These are phyloP conservation scores for Epizoanthus rinbou DNA, from an alignment of 92 coral and sea anemone species.

Conservation along the genomic window DNA sequence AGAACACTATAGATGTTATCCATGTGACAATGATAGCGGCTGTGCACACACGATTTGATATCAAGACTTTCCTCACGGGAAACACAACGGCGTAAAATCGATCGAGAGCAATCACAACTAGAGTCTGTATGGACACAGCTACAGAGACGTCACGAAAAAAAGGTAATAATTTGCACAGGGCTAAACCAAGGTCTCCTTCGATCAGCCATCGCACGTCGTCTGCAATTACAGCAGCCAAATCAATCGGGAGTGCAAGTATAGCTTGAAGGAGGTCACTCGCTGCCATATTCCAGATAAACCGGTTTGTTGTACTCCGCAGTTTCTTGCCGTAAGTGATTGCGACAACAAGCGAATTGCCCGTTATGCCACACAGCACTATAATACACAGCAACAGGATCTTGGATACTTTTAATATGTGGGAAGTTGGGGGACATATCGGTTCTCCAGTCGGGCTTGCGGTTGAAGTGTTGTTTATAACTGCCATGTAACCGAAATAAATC, in stretches of 20 bases:
- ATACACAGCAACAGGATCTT: constrained; percentile 17
- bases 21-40: constrained; percentile 17
- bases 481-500: too few relatives aligned
- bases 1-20: constrained; percentile 16
- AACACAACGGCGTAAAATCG: constrained; percentile 32
- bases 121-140: constrained; percentile 36
- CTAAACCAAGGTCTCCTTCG: constrained; percentile 36
- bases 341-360: constrained; percentile 22
- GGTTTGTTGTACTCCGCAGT: constrained; percentile 37
- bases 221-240: constrained; percentile 15
- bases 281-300: constrained; percentile 43
- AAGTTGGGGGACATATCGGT: neutral
- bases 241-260: constrained; percentile 33
- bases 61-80: constrained; percentile 13
- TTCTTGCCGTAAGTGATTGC: constrained; percentile 1
- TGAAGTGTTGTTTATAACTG: constrained; percentile 35
- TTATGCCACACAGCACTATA: constrained; percentile 26
- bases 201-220: constrained; percentile 33
- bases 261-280: constrained; percentile 19
- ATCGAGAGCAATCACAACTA: constrained; percentile 31
- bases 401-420: neutral
- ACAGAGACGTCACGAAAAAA: constrained; percentile 24
- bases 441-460: neutral
- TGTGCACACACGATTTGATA: constrained; percentile 18
- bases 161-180: constrained; percentile 34